Evolutionary conservation across 2,113 vertebrate genomes (phyloP), one percentile per base, ranked within the genome.

Genomic region (Sceloporus tristichus): DNA sequence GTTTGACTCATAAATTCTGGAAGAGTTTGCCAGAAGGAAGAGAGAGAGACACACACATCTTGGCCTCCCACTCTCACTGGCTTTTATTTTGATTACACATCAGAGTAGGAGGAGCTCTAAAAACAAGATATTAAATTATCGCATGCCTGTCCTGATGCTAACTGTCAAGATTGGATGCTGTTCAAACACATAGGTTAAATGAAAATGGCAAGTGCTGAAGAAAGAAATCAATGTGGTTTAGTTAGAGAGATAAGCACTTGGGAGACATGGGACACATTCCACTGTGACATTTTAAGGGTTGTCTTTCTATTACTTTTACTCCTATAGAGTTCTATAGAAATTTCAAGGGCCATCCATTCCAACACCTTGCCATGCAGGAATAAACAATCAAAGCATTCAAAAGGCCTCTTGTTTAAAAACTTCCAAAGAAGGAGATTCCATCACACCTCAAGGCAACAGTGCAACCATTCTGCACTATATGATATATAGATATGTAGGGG

Each of bases 1-100:
- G 62, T 91, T 85, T 94, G 92, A 96, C 65, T 94, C 91, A 91
- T 73, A 89, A 56, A 74, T 84, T 90, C 91, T 81, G 56, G 89
- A 91, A 56, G 75, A 48, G 0, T 2, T 27, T 93, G 92, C 88
- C 94, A 94, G 87, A 88, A 29, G 93, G 48, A 66, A 91, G n/a
- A 19, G 16, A 34, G 16, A 34, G 11, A 16, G 11, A 34, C 2
- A 11, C 11, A 5, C 8, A 89, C 29, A 92, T 14, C 16, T 13
- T 73, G n/a, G 25, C 11, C 91, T 23, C 9, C 7, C 53, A 25
- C 14, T n/a, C 34, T 88, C 70, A 38, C 6, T 71, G 73, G 42
- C 93, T 94, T 94, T 90, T 94, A 94, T 59, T 34, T 87, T 91
- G 92, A 40, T 79, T 87, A 71, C 42, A 93, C 86, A 82, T 25